Evolutionary conservation across 2,888 invertebrate genomes (phyloP).

Genomic region (Hemicrepidius hirtus): DNA sequence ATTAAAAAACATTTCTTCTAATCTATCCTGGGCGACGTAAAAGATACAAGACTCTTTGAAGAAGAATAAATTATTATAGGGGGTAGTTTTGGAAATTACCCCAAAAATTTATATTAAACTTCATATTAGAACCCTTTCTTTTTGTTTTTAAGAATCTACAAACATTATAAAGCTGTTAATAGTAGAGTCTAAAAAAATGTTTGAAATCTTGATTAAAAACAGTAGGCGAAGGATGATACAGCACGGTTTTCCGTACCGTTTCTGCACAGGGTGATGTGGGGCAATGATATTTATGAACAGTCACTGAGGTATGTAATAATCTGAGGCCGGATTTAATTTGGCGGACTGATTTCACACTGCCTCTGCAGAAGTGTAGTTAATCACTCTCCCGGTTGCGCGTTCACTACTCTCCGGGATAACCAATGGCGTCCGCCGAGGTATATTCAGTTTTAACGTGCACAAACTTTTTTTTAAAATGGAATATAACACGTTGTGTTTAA

Average conservation of each 20-base stretch:
- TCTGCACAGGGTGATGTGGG: constrained; percentile 49
- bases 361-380: constrained; percentile 72
- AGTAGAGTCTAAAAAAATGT: no score
- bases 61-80: no score
- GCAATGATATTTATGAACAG: constrained; percentile 79
- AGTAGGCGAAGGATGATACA: constrained; percentile 24
- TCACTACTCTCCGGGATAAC: constrained; percentile 52
- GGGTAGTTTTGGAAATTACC: no score
- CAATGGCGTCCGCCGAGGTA: constrained; percentile 52
- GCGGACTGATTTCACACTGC: constrained; percentile 82
- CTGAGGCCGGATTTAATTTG: constrained; percentile 83
- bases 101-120: no score
- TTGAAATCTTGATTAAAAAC: constrained; percentile 23
- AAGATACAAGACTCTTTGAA: no score
- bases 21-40: no score
- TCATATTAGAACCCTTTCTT: no score
- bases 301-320: constrained; percentile 84
- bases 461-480: no score
- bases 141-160: no score
- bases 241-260: constrained; percentile 40
- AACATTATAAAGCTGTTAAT: no score
- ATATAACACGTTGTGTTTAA: no score
- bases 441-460: not conserved
- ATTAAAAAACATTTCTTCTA: no score
- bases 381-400: constrained; percentile 65